Base-by-base conservation (phyloP, 2,797 vertebrate genomes). In the Eupleurogrammus muticus region DNA sequence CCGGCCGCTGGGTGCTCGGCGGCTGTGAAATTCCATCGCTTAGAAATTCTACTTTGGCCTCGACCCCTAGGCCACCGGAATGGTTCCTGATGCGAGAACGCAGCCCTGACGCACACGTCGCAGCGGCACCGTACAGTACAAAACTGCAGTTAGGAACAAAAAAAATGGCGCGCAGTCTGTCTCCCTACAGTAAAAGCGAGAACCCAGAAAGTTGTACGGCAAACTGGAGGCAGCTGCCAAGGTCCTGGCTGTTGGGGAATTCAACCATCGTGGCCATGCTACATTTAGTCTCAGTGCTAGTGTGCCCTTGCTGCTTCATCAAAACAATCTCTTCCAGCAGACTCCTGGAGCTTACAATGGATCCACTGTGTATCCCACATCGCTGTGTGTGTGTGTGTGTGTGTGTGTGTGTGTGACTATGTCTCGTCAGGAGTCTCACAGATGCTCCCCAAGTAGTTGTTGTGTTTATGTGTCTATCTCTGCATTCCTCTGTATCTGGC, bases 21-120 rank as follows among this genome's bases (percentile, higher is more conserved):
- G 88, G 79, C 87, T 93, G 90, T 92, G 91, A 90, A 91, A 93
- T 92, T 93, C 92, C 88, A 93, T 94, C 89, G 89, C 87, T 92
- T 90, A 90, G 84, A 93, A 91, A 91, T 92, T 91, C 89, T 91
- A 89, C 89, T 86, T 84, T 88, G 90, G 92, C 91, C 92, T 85
- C 65, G 55, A 92, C 90, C 89, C 75, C 86, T n/a, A 50, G 82
- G 78, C 86, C 84, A 85, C 82, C 80, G 49, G 73, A 71, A 4
- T 46, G 72, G 58, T 78, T 71, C 57, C 34, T 58, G 62, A 76
- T 68, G 59, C 61, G 66, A 62, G 66, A 71, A 57, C 66, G 69
- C 58, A 58, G 36, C 42, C 48, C 20, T 44, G 19, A 40, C 62
- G 56, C 19, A 5, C 52, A 61, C 55, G 59, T 62, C 64, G 28